Percentiles rank a stretch among this genome's conserved stretches.
Conservation (phyloP, 1,140 invertebrate genomes). For the Agrilus planipennis region DNA sequence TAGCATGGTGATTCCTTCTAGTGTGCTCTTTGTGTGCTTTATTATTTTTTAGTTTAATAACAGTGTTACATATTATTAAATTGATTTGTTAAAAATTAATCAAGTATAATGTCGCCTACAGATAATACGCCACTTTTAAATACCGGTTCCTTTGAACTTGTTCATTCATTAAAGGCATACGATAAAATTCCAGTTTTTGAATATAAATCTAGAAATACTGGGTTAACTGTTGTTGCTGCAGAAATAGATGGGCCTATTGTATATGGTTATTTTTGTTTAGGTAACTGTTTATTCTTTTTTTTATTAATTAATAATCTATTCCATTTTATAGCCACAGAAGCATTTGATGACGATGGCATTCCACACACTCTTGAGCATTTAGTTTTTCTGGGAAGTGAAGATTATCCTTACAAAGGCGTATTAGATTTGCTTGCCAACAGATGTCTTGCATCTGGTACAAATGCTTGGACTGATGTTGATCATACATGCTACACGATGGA, state of each 20-base stretch:
- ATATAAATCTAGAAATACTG: conserved; percentile 67
- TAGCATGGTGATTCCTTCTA: too few relatives aligned
- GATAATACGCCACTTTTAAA: conserved; percentile 37
- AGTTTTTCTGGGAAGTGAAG: conserved; percentile 80
- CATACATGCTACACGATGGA: conserved; percentile 83
- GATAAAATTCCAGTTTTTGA: conserved; percentile 67
- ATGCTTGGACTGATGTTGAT: conserved; percentile 75
- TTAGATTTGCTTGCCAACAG: conserved; percentile 79
- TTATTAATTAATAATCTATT: conserved; percentile 5
- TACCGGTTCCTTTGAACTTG: conserved; percentile 45
- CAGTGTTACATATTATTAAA: too few relatives aligned
- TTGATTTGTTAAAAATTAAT: too few relatives aligned
- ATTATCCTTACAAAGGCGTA: conserved; percentile 83
- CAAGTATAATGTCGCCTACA: conserved; percentile 44
- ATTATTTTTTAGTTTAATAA: too few relatives aligned
- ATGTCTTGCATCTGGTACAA: conserved; percentile 81
- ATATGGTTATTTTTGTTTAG: conserved; percentile 73
- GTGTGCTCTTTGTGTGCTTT: too few relatives aligned
- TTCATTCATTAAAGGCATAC: conserved; percentile 50
- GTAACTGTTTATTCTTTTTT: conserved; percentile 37
- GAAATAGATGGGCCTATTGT: conserved; percentile 78
- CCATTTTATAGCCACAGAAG: conserved; percentile 65
- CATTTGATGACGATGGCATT: conserved; percentile 81
- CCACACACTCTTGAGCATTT: conserved; percentile 89
- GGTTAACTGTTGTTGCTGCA: conserved; percentile 66